phyloP scores from a whole-genome alignment of 2,797 vertebrate species.

The Acipenser transmontanus region DNA sequence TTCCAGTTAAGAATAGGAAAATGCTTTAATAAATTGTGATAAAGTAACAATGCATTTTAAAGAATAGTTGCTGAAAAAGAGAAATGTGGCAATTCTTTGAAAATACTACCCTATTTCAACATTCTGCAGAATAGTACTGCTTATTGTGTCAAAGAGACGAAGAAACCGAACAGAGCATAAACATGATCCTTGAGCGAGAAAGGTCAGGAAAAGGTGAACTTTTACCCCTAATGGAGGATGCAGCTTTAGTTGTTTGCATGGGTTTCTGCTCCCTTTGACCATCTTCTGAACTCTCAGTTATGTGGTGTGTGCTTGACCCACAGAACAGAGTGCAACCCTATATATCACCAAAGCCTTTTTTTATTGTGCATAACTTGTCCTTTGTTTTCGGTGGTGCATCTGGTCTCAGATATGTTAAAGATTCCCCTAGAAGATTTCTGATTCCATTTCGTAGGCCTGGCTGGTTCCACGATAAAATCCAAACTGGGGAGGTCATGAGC shows the following conservation, averaged over 20 bases:
- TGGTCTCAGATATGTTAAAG: constrained; percentile 60
- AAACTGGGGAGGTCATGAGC: constrained; percentile 69
- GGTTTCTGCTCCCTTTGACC: constrained; percentile 29
- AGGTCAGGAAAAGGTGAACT: constrained; percentile 64
- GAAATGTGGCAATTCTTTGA: neutral
- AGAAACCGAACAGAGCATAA: constrained; percentile 60
- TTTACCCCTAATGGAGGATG: constrained; percentile 42
- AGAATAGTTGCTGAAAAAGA: neutral
- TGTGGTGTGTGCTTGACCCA: constrained; percentile 49
- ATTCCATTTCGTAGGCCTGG: constrained; percentile 52
- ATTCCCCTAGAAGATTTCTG: constrained; percentile 50
- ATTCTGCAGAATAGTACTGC: constrained; percentile 50
- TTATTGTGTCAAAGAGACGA: constrained; percentile 66
- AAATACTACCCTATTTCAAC: too few relatives aligned
- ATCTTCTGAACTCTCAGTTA: constrained; percentile 56
- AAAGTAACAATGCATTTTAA: neutral
- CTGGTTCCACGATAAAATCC: constrained; percentile 47
- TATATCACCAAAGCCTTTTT: constrained; percentile 26
- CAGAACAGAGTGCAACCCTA: constrained; percentile 46
- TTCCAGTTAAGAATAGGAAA: constrained; percentile 40
- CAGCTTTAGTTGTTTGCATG: constrained; percentile 19
- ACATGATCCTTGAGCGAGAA: constrained; percentile 52
- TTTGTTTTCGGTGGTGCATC: constrained; percentile 71
- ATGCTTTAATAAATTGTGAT: constrained; percentile 17
- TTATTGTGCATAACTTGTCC: constrained; percentile 66